Conservation (phyloP, 92 coral and sea anemone species). For the Hydrozoanthus gracilis region DNA sequence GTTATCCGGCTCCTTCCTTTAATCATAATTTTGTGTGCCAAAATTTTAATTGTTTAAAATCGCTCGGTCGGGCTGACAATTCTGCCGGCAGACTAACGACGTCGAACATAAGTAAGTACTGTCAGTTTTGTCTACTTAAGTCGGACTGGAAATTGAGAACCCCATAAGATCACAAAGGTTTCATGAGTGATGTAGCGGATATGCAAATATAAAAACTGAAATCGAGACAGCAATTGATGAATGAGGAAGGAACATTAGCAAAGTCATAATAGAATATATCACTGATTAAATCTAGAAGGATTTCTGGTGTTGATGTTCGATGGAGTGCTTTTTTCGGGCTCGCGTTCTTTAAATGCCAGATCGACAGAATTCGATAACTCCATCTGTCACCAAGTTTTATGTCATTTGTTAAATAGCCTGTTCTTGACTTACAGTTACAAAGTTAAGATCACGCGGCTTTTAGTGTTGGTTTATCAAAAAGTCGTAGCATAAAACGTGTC, state of each 20-base stretch:
- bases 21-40: too few species aligned
- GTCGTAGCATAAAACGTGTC: background rate
- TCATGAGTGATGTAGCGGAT: too few species aligned
- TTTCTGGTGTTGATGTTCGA: background rate
- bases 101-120: too few species aligned
- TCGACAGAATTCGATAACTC: background rate
- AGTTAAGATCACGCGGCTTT: background rate
- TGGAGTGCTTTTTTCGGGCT: background rate
- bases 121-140: too few species aligned
- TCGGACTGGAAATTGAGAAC: too few species aligned
- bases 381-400: background rate
- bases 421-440: background rate
- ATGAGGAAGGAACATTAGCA: background rate
- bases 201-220: too few species aligned
- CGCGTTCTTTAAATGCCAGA: background rate
- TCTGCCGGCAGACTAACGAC: too few species aligned
- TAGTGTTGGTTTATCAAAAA: background rate
- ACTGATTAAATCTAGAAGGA: background rate
- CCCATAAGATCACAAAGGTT: too few species aligned
- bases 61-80: too few species aligned
- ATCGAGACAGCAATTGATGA: background rate
- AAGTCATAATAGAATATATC: background rate
- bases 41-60: too few species aligned
- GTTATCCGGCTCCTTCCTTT: too few species aligned
- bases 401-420: constrained; percentile 11